Conservation (phyloP, 1,140 invertebrate species). For the Pogonus chalceus region DNA sequence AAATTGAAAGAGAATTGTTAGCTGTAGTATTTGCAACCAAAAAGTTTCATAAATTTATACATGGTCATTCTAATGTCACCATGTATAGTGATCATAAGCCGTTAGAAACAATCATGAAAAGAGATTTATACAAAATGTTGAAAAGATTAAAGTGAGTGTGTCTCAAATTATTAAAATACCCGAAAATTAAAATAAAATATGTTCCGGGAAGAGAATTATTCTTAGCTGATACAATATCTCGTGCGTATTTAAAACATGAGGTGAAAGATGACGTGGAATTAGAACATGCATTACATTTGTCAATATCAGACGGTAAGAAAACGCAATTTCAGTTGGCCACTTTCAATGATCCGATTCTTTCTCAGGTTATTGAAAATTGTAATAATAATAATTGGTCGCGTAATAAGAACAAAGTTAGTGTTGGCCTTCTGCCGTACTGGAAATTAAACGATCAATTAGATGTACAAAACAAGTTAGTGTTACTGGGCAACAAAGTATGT, state of each 20-base stretch:
- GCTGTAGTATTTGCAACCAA: slow-evolving; percentile 23
- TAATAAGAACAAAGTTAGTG: no score
- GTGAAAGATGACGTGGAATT: slow-evolving; percentile 16
- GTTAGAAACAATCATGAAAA: slow-evolving; percentile 17
- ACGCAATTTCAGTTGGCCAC: no score
- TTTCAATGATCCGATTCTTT: no score
- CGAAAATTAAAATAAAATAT: slow-evolving; percentile 16
- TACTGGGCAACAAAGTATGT: no score
- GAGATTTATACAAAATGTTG: no score
- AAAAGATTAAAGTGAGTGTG: background rate
- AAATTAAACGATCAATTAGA: no score
- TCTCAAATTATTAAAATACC: background rate
- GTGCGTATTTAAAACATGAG: slow-evolving; percentile 9
- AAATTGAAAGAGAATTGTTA: slow-evolving; percentile 31
- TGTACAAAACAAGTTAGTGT: no score
- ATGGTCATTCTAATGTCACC: slow-evolving; percentile 23
- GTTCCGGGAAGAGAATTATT: slow-evolving; percentile 20
- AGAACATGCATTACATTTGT: slow-evolving; percentile 16
- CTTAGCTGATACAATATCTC: slow-evolving; percentile 23
- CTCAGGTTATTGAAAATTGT: no score
- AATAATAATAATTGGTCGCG: no score
- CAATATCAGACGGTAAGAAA: slow-evolving; percentile 25
- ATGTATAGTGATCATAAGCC: slow-evolving; percentile 34
- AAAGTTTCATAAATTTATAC: slow-evolving; percentile 29
- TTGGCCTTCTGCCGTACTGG: no score